These are phyloP conservation scores for Gryon sp. DNA, from an alignment of 1,140 invertebrate genomes.

Conservation along the genomic window DNA sequence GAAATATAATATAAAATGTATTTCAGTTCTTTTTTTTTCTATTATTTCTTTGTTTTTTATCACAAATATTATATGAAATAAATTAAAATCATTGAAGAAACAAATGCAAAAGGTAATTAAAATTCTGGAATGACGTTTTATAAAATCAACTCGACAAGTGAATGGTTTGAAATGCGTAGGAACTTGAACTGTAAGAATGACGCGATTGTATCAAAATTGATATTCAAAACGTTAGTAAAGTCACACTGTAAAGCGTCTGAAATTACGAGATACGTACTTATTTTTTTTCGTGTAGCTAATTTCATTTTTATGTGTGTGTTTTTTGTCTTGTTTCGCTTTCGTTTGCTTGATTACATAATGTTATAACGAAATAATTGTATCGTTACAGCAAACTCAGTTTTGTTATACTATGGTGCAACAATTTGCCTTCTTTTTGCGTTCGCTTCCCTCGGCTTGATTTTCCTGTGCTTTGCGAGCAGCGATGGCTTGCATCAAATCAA, in stretches of 20 bases:
- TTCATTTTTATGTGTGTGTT: slow-evolving; percentile 2
- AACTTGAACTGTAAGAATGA: slow-evolving; percentile 17
- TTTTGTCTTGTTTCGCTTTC: not conserved
- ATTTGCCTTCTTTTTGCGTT: slow-evolving; percentile 92
- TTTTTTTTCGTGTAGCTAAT: not conserved
- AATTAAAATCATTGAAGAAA: too few relatives aligned
- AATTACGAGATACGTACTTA: slow-evolving; percentile 11
- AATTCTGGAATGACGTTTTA: slow-evolving; percentile 1
- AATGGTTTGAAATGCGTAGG: slow-evolving; percentile 34
- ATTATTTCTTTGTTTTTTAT: too few relatives aligned
- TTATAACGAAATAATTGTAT: slow-evolving; percentile 29
- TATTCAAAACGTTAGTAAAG: too few relatives aligned
- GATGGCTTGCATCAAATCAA: slow-evolving; percentile 98
- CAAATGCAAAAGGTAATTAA: too few relatives aligned
- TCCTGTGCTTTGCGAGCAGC: slow-evolving; percentile 96
- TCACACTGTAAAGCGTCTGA: slow-evolving; percentile 52
- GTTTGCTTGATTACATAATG: slow-evolving; percentile 9
- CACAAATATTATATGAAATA: too few relatives aligned
- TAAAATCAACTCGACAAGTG: too few relatives aligned
- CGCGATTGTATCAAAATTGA: slow-evolving; percentile 14
- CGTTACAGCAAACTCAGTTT: slow-evolving; percentile 35
- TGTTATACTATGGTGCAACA: slow-evolving; percentile 89
- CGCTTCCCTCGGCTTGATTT: slow-evolving; percentile 92
- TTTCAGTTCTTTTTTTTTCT: too few relatives aligned
- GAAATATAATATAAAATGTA: too few relatives aligned